phyloP scores from a whole-genome alignment of 1,140 invertebrate species.

The Drosophila sulfurigaster region DNA sequence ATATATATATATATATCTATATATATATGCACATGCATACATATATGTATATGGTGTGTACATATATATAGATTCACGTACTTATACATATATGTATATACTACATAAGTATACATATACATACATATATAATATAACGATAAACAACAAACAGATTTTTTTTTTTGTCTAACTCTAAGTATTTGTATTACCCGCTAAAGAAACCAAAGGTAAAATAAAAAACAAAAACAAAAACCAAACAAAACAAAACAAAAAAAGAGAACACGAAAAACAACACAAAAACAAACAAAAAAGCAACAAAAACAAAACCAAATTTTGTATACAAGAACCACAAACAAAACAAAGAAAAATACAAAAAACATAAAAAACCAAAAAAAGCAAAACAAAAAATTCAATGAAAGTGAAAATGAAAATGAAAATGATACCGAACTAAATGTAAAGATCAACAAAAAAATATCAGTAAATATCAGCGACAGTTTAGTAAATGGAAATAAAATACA shows the following conservation, averaged over 20 bases:
- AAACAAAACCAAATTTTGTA: conserved; percentile 60
- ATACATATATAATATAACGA: conserved; percentile 57
- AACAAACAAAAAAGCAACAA: conserved; percentile 28
- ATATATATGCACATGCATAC: conserved; percentile 20
- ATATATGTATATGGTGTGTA: conserved; percentile 29
- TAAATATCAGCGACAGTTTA: conserved; percentile 76
- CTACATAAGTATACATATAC: conserved; percentile 36
- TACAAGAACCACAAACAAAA: conserved; percentile 44
- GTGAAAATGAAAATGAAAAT: neutral
- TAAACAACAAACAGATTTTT: conserved; percentile 35
- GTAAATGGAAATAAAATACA: conserved; percentile 40
- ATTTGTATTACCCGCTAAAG: conserved; percentile 78
- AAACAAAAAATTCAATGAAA: conserved; percentile 48
- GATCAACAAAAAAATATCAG: conserved; percentile 63
- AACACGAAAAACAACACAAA: conserved; percentile 41
- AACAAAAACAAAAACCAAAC: conserved; percentile 37
- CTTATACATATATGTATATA: conserved; percentile 47
- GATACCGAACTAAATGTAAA: conserved; percentile 51
- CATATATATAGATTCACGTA: conserved; percentile 22
- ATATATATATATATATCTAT: conserved; percentile 24
- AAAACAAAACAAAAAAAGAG: conserved; percentile 36
- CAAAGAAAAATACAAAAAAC: conserved; percentile 32
- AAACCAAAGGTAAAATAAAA: conserved; percentile 41
- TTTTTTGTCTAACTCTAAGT: conserved; percentile 75
- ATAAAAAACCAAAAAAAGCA: conserved; percentile 38